These are phyloP conservation scores for Halcyon malimbica DNA, from an alignment of 2,113 vertebrate genomes.

Conservation along the genomic window DNA sequence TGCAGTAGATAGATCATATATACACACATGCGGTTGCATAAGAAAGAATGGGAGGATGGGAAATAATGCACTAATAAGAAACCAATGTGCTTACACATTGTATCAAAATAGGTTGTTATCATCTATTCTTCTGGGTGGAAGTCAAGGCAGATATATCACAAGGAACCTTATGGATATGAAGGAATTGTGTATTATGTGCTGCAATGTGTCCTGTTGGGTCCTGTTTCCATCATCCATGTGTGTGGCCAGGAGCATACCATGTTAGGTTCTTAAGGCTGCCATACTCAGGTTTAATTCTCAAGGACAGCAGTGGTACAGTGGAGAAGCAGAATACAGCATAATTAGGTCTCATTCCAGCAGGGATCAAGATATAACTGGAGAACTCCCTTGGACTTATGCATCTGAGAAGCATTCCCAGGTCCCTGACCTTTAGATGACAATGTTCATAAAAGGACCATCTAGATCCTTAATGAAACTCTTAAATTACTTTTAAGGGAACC, in stretches of 20 bases:
- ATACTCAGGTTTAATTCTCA: neutral
- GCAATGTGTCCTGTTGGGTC: neutral
- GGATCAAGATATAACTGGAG: neutral
- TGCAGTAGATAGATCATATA: neutral
- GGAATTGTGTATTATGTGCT: neutral
- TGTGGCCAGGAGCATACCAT: neutral
- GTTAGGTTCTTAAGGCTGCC: neutral
- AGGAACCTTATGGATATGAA: neutral
- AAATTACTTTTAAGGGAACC: conserved; percentile 13
- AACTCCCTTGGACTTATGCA: neutral
- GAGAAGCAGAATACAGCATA: neutral
- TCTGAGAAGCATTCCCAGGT: neutral
- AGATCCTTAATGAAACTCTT: conserved; percentile 30
- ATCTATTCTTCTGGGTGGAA: neutral
- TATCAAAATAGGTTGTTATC: neutral
- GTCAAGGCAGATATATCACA: neutral
- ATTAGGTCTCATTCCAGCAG: neutral
- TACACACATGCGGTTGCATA: neutral
- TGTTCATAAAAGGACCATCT: neutral
- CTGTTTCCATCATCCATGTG: neutral
- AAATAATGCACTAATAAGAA: neutral
- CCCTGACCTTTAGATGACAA: neutral
- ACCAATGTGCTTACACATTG: neutral
- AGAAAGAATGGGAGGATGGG: neutral
- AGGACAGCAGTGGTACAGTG: neutral